A percentile compares a stretch with the other conserved stretches of the same genome.
Conservation (phyloP, 2,113 vertebrate genomes). For the Arvicanthis niloticus region DNA sequence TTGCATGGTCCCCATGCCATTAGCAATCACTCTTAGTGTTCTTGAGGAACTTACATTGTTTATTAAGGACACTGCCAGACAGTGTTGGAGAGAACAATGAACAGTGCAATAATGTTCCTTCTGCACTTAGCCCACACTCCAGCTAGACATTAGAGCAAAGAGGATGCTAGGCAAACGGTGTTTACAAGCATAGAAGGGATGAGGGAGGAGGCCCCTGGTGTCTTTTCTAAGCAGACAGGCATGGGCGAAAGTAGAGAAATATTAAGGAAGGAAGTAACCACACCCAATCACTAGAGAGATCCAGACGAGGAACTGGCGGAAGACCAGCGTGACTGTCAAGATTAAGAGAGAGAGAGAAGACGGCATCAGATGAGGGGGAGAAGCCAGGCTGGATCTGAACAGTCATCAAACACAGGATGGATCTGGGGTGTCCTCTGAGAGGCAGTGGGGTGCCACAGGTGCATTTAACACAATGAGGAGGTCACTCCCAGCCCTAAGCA, state of each 20-base stretch:
- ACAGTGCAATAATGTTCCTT: background rate
- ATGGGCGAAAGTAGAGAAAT: background rate
- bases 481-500: too few relatives aligned
- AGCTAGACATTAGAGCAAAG: background rate
- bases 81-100: background rate
- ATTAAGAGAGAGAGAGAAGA: background rate
- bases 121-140: background rate
- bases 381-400: background rate
- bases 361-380: background rate
- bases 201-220: background rate
- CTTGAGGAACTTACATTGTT: background rate
- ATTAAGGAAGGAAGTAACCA: background rate
- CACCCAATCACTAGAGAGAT: background rate
- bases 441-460: background rate
- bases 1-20: background rate
- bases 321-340: background rate
- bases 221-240: background rate
- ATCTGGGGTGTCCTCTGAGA: background rate
- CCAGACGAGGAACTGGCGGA: background rate
- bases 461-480: background rate
- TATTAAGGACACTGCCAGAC: background rate
- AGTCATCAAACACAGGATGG: background rate
- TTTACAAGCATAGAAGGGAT: background rate
- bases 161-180: background rate
- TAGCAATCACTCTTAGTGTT: background rate